Percentiles rank a stretch among this genome's conserved stretches.
These are phyloP conservation scores for Allolobophora icterica DNA, from an alignment of 2,888 invertebrate genomes.

Conservation along the genomic window DNA sequence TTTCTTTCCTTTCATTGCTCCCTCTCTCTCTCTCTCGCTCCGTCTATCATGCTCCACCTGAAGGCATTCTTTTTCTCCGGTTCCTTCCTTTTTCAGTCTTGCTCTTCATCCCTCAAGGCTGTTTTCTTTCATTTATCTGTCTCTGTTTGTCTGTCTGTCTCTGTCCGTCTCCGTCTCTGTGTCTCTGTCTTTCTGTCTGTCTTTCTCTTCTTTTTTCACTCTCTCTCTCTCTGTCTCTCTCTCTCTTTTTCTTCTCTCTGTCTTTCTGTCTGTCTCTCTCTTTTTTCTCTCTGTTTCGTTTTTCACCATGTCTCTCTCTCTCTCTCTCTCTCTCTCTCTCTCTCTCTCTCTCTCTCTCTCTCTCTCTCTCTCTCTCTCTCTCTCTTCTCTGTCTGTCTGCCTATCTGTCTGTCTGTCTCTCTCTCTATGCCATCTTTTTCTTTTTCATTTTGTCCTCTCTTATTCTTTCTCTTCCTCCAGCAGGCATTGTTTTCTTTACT, in stretches of 20 bases:
- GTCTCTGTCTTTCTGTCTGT: neutral
- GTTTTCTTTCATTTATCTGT: neutral
- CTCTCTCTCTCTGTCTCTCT: neutral
- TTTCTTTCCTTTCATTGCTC: neutral
- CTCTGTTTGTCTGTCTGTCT: neutral
- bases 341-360: neutral
- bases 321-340: neutral
- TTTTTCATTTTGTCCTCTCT: neutral
- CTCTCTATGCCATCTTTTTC: neutral
- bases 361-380: neutral
- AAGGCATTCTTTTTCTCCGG: neutral
- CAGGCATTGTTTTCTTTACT: neutral
- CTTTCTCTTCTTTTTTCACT: neutral
- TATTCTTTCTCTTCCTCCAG: neutral
- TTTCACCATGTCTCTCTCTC: neutral
- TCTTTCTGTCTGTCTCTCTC: neutral
- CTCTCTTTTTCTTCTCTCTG: neutral
- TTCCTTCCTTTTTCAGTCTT: neutral
- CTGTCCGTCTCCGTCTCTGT: neutral
- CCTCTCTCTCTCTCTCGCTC: neutral
- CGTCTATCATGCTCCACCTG: neutral
- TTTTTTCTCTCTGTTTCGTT: neutral
- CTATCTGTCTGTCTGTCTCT: neutral
- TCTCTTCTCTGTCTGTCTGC: neutral
- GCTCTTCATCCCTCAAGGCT: neutral